Evolutionary conservation across 2,797 vertebrate genomes (phyloP).

Genomic region (Anabacerthia variegaticeps): DNA sequence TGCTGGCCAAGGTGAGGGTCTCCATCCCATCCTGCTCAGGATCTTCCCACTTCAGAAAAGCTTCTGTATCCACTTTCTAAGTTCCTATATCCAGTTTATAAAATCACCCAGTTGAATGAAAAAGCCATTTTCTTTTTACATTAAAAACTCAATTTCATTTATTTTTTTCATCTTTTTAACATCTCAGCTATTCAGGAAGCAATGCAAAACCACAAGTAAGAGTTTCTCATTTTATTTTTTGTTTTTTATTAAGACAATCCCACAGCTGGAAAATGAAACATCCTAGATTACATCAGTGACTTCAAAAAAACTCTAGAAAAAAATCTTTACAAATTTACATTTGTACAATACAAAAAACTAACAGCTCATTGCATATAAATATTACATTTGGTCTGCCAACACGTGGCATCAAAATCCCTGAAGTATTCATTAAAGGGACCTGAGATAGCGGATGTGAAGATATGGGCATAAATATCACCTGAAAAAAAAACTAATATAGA

Average conservation of each 20-base stretch:
- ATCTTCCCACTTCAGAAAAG: neutral
- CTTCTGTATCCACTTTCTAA: neutral
- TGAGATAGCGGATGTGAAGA: constrained; percentile 74
- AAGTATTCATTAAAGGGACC: constrained; percentile 77
- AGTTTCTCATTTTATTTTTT: constrained; percentile 1
- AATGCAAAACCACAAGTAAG: constrained; percentile 31
- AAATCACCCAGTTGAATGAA: neutral
- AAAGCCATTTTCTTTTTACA: neutral
- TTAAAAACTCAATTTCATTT: neutral
- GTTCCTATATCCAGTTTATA: neutral
- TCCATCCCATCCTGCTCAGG: neutral
- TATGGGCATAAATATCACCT: constrained; percentile 70
- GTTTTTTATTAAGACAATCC: constrained; percentile 74
- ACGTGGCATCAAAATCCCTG: constrained; percentile 78
- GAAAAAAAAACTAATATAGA: constrained; percentile 48
- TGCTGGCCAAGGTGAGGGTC: neutral
- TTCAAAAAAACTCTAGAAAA: constrained; percentile 67
- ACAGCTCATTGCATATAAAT: constrained; percentile 81
- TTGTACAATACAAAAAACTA: constrained; percentile 80
- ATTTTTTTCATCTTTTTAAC: neutral
- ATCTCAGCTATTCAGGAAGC: neutral
- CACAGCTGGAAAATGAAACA: constrained; percentile 73
- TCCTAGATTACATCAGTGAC: constrained; percentile 72
- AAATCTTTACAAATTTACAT: constrained; percentile 79
- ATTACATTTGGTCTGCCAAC: constrained; percentile 81